Evolutionary conservation across 2,888 invertebrate species (phyloP), one percentile per base, ranked within the genome.

Genomic region (Seira sanloemensis): DNA sequence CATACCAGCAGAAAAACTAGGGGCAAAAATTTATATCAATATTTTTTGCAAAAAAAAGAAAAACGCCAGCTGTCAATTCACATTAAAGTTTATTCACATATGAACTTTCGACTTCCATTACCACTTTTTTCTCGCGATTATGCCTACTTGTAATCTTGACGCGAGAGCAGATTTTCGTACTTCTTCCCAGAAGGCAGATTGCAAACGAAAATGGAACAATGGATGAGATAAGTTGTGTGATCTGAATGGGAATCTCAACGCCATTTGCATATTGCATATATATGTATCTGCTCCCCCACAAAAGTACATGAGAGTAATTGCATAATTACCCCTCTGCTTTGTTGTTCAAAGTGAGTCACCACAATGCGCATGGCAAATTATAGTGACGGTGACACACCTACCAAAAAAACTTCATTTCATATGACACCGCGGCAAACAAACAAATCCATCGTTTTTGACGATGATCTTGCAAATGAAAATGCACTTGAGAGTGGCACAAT

Each of bases 331-430:
- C 21, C 21, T 62, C 2, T 62, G 62, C 21, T n/a, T 62, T 62
- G 7, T 62, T 62, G 62, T 23, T 62, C n/a, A 62, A n/a, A 19
- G 1, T 50, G 50, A 62, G 62, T 62, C 62, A 62, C 62, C 62
- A 62, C n/a, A 62, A 62, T 9, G n/a, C 7, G n/a, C 19, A 62
- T 62, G 21, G 62, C 62, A 62, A 62, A 62, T 62, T 62, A 62
- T n/a, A n/a, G 62, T 71, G 50, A 23, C 71, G 50, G 25, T 71
- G 71, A 50, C 71, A 71, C 71, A 50, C 71, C 71, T 71, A 46
- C 18, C 65, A n/a, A n/a, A n/a, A n/a, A n/a, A 62, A 62, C 2
- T 62, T 62, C 19, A 9, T 21, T 21, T 12, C 62, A 62, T 62
- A 21, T 23, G 21, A 21, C 62, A 62, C 21, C 50, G n/a, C 2